Evolutionary conservation across 2,797 vertebrate species (phyloP), one percentile per base, ranked within the genome.

Genomic region (Microhierax caerulescens): DNA sequence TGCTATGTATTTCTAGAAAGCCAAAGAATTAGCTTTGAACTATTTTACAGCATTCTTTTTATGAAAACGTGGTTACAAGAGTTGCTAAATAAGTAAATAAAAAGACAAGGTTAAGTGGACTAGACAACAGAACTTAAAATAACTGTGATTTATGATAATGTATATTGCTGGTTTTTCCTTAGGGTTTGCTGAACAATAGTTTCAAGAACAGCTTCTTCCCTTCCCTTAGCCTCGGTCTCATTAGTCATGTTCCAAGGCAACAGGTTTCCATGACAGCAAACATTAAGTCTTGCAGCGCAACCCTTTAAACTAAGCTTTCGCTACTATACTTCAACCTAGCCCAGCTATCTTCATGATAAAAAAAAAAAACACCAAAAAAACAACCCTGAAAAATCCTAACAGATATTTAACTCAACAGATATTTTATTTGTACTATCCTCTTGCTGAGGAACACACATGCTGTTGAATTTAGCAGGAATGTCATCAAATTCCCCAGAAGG

Each of bases 221-320:
- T 83, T 77, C 85, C 72, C 51, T 94, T 59, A 85, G 83, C 88
- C 83, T 63, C 28, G 48, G 37, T 93, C 81, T 94, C 92, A 93
- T 97, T 97, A 97, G 86, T 96, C 92, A 94, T 93, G 86, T 94
- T 96, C 82, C 89, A 93, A 96, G 96, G 93, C 95, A 97, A 92
- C 94, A 93, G 92, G 96, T 97, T 97, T 97, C 97, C 97, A 97
- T 97, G 96, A 97, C 97, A 97, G 97, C 97, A 94, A 95, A 95
- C 85, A 91, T 85, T 79, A 96, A 95, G 84, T 75, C 72, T 82
- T 83, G 77, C 94, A 92, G 93, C 86, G 68, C 51, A 81, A 90
- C 27, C 92, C 18, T 24, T 95, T 90, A 77, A 86, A 90, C 20
- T 59, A 86, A 67, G 87, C 86, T 95, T 94, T 65, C 68, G 18